A percentile compares a stretch with the other conserved stretches of the same genome.
Evolutionary conservation across 2,888 invertebrate species (phyloP).

Genomic region (Atethmia centrago): DNA sequence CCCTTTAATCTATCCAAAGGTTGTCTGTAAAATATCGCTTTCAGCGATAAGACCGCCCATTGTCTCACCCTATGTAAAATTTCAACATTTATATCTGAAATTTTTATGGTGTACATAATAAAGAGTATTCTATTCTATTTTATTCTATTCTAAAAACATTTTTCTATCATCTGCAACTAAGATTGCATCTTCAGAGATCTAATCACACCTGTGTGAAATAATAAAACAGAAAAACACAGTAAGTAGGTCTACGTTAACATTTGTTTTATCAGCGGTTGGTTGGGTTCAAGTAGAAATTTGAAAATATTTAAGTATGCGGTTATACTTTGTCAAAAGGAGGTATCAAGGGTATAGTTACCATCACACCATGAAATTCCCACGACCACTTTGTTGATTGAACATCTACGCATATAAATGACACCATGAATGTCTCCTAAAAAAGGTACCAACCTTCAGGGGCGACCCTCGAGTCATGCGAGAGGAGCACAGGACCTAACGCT

Average conservation of each 20-base stretch:
- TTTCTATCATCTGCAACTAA: too few relatives aligned
- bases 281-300: background rate
- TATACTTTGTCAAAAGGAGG: background rate
- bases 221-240: background rate
- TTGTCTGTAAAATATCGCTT: too few relatives aligned
- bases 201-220: background rate
- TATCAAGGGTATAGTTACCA: background rate
- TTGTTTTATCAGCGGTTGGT: background rate
- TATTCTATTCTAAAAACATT: too few relatives aligned
- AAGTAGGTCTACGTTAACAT: background rate
- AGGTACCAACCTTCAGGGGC: slow-evolving; percentile 81
- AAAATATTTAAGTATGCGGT: background rate
- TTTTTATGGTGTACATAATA: too few relatives aligned
- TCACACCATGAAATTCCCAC: slow-evolving; percentile 1
- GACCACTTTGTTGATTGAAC: slow-evolving; percentile 40
- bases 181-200: background rate
- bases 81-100: too few relatives aligned
- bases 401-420: slow-evolving; percentile 36
- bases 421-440: slow-evolving; percentile 37
- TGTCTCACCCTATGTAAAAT: too few relatives aligned
- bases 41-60: too few relatives aligned
- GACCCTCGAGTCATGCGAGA: slow-evolving; percentile 82
- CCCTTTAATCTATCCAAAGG: too few relatives aligned
- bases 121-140: too few relatives aligned
- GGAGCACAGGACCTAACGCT: slow-evolving; percentile 83